Percentiles rank a stretch among this genome's conserved stretches.
Evolutionary conservation across 35 echinoderm and acorn worm genomes (phyloP).

Genomic region (Lytechinus pictus): DNA sequence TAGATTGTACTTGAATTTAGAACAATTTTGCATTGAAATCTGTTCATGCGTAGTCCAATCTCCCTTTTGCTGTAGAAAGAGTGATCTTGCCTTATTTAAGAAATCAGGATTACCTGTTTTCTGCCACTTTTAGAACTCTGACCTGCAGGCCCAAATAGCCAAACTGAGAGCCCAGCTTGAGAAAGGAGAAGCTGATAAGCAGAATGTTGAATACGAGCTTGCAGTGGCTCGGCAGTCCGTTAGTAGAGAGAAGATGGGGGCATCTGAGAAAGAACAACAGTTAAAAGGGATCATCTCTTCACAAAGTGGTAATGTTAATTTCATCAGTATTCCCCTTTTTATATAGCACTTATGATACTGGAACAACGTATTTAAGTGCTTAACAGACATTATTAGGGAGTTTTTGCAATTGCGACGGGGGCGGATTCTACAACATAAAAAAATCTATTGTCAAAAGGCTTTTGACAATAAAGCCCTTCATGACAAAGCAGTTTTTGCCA

Average conservation of each 20-base stretch:
- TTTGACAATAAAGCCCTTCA: too few relatives aligned
- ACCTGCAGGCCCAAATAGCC: constrained; percentile 77
- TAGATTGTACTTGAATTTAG: not conserved
- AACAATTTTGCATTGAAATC: not conserved
- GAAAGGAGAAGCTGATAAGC: constrained; percentile 79
- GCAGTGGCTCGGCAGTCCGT: constrained; percentile 68
- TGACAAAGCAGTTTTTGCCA: too few relatives aligned
- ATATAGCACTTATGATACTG: too few relatives aligned
- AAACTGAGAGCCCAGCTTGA: constrained; percentile 75
- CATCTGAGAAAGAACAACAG: constrained; percentile 59
- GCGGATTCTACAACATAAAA: too few relatives aligned
- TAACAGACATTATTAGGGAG: too few relatives aligned
- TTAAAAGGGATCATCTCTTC: constrained; percentile 63
- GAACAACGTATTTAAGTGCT: too few relatives aligned
- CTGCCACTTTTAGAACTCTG: constrained; percentile 48
- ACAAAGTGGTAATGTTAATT: constrained; percentile 62
- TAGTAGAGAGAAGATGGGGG: constrained; percentile 60
- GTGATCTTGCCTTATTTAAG: not conserved
- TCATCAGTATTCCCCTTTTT: too few relatives aligned
- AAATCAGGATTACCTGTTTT: not conserved
- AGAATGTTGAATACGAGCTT: constrained; percentile 88
- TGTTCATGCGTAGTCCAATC: not conserved
- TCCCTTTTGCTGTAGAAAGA: not conserved
- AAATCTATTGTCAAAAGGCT: too few relatives aligned
- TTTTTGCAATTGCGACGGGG: too few relatives aligned